Evolutionary conservation across 2,113 vertebrate species (phyloP).

Genomic region (Misgurnus anguillicaudatus): DNA sequence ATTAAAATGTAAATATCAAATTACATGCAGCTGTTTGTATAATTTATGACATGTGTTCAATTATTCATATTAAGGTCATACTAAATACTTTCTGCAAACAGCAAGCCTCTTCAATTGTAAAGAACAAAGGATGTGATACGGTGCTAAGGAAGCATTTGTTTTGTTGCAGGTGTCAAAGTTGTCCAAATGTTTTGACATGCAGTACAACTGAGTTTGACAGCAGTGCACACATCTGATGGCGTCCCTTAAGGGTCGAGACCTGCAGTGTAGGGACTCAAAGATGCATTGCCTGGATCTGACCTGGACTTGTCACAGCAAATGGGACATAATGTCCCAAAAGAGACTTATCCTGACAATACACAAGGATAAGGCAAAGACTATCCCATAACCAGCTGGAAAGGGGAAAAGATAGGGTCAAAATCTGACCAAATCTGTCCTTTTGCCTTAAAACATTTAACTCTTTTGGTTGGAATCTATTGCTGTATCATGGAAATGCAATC

Average conservation of each 20-base stretch:
- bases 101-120: constrained; percentile 38
- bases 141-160: not conserved
- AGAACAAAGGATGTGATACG: constrained; percentile 13
- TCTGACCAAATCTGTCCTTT: not conserved
- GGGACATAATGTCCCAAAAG: constrained; percentile 70
- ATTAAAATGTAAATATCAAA: constrained; percentile 44
- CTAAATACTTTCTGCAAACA: constrained; percentile 61
- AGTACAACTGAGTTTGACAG: constrained; percentile 2
- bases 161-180: constrained; percentile 12
- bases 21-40: constrained; percentile 61
- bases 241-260: constrained; percentile 20
- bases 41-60: constrained; percentile 65
- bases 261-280: not conserved
- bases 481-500: no score
- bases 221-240: not conserved
- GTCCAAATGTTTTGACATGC: constrained; percentile 14
- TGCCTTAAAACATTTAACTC: constrained; percentile 16
- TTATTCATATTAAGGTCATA: constrained; percentile 71
- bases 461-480: not conserved
- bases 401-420: constrained; percentile 23
- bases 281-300: constrained; percentile 33
- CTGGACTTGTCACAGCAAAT: constrained; percentile 63
- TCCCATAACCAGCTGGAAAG: constrained; percentile 2
- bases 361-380: constrained; percentile 52
- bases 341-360: constrained; percentile 66